Percentiles rank a stretch among this genome's conserved stretches.
phyloP scores from a whole-genome alignment of 2,113 vertebrate genomes.

The Probosciger aterrimus region DNA sequence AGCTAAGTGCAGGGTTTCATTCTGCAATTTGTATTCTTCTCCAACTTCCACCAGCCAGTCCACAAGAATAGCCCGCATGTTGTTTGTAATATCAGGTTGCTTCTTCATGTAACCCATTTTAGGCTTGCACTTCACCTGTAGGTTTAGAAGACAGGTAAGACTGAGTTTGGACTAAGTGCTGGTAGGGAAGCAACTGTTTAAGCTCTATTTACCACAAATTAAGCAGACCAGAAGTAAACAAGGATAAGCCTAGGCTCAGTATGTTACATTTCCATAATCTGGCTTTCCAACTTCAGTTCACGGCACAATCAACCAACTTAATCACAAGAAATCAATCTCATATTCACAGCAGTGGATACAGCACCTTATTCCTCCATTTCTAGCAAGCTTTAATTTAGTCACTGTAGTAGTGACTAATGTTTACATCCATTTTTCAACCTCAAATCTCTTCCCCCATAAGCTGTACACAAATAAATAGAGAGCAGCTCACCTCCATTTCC shows the following conservation, averaged over 20 bases:
- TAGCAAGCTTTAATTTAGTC: background rate
- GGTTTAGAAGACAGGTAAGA: background rate
- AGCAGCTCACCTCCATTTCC: slow-evolving; percentile 88
- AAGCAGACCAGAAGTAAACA: background rate
- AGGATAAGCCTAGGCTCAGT: background rate
- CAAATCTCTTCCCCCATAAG: too few species aligned
- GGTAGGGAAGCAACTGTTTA: background rate
- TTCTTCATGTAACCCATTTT: slow-evolving; percentile 96
- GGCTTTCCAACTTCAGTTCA: background rate
- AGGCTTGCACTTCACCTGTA: slow-evolving; percentile 88
- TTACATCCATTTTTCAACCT: background rate
- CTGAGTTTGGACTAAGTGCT: background rate
- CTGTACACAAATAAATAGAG: background rate
- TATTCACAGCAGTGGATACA: background rate
- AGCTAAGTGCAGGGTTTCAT: slow-evolving; percentile 93
- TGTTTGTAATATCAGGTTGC: slow-evolving; percentile 96
- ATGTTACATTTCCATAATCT: background rate
- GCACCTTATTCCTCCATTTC: background rate
- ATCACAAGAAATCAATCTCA: background rate
- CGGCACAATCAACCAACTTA: background rate
- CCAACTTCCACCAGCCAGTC: slow-evolving; percentile 99
- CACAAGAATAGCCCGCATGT: slow-evolving; percentile 95
- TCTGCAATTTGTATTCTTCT: slow-evolving; percentile 97
- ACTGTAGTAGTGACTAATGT: background rate
- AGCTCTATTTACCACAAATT: background rate